Base-by-base conservation (phyloP, 2,888 invertebrate genomes). In the Ichneumoninae sp. region DNA sequence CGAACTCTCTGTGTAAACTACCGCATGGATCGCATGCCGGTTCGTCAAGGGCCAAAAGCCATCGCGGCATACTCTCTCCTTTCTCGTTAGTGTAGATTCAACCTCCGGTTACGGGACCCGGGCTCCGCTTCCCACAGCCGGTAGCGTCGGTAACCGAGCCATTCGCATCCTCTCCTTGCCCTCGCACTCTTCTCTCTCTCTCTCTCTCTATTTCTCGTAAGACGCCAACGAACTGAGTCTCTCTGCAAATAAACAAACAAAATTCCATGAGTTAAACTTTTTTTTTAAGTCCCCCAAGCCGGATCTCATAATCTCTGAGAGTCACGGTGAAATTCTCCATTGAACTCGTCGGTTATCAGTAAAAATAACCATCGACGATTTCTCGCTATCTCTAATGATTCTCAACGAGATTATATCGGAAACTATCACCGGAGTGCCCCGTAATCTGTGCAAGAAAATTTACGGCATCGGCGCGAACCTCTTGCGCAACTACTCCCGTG, bases 41-140 rank as follows among this genome's bases (percentile, higher is more conserved):
- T 87, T 91, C 91, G 88, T 91, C 90, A 84, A 91, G 88, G 84
- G 90, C 89, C 66, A 89, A 85, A 69, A 89, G 87, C 92, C 92
- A 91, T 81, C 88, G 90, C 88, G 87, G 90, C 92, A 90, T 92
- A 73, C 88, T 90, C 86, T 83, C 78, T 83, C 81, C 85, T 54
- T 76, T 54, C 66, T 10, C 66, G 54, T 22, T 19, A 26, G 40
- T 70, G 40, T 70, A 75, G 40, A 82, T 68, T 83, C 73, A 73
- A 83, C 81, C 60, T 60, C 60, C 73, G 70, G 52, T 19, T 57
- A 60, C 66, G 76, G 22, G 50, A 5, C 26, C 8, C 75, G 36
- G 52, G 16, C 8, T 52, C 57, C 66, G 44, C 63, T 80, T 60
- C 66, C 68, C 81, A 57, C 30, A 66, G 57, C 33, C 74, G 36